Conservation (phyloP, 1,140 invertebrate species). For the Rhynchophorus ferrugineus region DNA sequence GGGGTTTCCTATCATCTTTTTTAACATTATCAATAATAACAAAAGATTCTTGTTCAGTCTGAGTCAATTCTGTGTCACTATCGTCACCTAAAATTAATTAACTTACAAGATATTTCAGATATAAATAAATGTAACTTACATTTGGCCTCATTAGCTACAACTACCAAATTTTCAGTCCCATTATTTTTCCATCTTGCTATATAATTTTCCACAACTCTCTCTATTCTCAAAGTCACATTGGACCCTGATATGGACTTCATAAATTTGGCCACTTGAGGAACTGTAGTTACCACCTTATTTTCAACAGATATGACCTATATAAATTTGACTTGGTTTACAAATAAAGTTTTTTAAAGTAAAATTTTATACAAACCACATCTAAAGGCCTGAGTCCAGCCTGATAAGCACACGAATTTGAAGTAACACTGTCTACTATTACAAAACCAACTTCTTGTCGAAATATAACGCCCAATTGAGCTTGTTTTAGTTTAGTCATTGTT, state of each 20-base stretch:
- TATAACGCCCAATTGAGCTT: constrained; percentile 57
- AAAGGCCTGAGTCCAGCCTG: constrained; percentile 68
- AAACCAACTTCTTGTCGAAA: constrained; percentile 56
- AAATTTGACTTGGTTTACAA: too few species aligned
- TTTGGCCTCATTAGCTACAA: constrained; percentile 16
- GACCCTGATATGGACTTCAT: constrained; percentile 47
- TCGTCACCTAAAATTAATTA: constrained; percentile 15
- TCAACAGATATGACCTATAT: constrained; percentile 54
- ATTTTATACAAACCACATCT: too few species aligned
- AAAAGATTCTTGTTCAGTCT: constrained; percentile 31
- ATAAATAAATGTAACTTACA: neutral
- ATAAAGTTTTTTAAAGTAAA: too few species aligned
- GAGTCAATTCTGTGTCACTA: constrained; percentile 24
- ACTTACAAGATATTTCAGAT: neutral
- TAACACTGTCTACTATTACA: constrained; percentile 70
- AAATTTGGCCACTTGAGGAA: constrained; percentile 66
- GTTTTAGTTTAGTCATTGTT: constrained; percentile 54
- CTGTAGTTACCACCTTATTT: constrained; percentile 63
- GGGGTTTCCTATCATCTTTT: constrained; percentile 32
- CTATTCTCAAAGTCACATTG: constrained; percentile 51
- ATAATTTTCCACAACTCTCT: constrained; percentile 44
- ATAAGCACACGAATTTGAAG: constrained; percentile 64
- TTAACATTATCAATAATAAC: constrained; percentile 32
- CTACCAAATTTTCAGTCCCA: constrained; percentile 10
- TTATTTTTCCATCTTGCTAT: constrained; percentile 28